These are phyloP conservation scores for Griposia aprilina DNA, from an alignment of 2,888 invertebrate genomes.

Conservation along the genomic window DNA sequence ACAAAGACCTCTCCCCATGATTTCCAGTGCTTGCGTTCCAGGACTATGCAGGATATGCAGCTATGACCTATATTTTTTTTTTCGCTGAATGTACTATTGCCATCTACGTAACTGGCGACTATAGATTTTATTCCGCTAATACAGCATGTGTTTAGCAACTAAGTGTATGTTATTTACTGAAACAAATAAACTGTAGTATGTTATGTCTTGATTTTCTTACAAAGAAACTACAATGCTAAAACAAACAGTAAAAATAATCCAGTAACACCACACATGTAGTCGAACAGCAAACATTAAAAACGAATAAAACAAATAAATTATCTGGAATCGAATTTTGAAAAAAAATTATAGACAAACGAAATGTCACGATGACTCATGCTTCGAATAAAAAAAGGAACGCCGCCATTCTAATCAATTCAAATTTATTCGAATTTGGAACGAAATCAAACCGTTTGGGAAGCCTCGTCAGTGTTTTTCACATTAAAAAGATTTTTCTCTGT, in stretches of 20 bases:
- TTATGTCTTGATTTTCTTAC: not conserved
- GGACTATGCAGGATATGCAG: not conserved
- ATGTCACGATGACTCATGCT: not conserved
- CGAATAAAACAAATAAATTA: not conserved
- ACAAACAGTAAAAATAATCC: not conserved
- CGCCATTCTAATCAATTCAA: slow-evolving; percentile 40
- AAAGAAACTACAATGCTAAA: not conserved
- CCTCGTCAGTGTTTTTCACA: slow-evolving; percentile 23
- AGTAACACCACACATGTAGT: not conserved
- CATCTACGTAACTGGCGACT: not conserved
- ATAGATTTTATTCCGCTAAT: not conserved
- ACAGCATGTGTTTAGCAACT: not conserved
- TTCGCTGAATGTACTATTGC: not conserved
- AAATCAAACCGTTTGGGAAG: slow-evolving; percentile 37
- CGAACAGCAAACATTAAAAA: not conserved
- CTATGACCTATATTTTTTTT: too few relatives aligned
- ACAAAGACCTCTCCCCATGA: not conserved
- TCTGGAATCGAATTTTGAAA: not conserved
- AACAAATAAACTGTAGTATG: not conserved
- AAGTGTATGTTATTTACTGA: not conserved
- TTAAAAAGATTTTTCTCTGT: slow-evolving; percentile 40
- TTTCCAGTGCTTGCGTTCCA: not conserved
- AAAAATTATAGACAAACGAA: slow-evolving; percentile 19
- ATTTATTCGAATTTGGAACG: slow-evolving; percentile 49
- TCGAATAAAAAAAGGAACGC: slow-evolving; percentile 21